Evolutionary conservation across 2,888 invertebrate genomes (phyloP).

Genomic region (Chironomus tentans): DNA sequence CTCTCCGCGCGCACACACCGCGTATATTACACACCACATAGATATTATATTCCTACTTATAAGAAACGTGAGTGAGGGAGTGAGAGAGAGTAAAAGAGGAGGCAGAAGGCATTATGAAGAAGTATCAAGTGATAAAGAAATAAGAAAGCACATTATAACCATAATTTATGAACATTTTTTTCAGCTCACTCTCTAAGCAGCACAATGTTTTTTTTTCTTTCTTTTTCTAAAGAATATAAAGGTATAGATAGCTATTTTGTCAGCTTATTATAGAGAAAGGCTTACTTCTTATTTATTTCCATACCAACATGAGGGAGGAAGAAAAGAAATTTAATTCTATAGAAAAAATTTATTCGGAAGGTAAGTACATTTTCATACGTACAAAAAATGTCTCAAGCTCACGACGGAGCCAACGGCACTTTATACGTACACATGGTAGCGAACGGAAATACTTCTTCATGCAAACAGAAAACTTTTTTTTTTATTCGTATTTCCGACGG

Average conservation of each 20-base stretch:
- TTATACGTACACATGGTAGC: not conserved
- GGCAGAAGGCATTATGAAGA: too few relatives aligned
- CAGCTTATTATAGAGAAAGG: too few relatives aligned
- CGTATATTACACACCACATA: not conserved
- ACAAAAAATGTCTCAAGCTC: not conserved
- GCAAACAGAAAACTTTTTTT: not conserved
- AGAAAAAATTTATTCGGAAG: not conserved
- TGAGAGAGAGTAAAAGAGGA: not conserved
- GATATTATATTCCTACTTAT: not conserved
- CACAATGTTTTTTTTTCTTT: not conserved
- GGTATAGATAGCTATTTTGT: too few relatives aligned
- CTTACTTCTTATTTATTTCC: too few relatives aligned
- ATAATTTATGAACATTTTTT: not conserved
- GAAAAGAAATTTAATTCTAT: not conserved
- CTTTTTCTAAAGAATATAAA: too few relatives aligned
- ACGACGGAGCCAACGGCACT: not conserved
- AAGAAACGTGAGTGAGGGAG: not conserved
- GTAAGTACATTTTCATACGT: not conserved
- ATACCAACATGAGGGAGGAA: too few relatives aligned
- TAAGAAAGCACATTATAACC: conserved; percentile 3
- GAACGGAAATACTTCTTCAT: not conserved
- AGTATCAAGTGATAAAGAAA: conserved; percentile 4
- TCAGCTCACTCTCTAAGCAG: not conserved
- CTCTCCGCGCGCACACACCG: conserved; percentile 17
- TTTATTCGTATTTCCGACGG: too few relatives aligned